Evolutionary conservation across 2,888 invertebrate species (phyloP).

Genomic region (Endotricha flammealis): DNA sequence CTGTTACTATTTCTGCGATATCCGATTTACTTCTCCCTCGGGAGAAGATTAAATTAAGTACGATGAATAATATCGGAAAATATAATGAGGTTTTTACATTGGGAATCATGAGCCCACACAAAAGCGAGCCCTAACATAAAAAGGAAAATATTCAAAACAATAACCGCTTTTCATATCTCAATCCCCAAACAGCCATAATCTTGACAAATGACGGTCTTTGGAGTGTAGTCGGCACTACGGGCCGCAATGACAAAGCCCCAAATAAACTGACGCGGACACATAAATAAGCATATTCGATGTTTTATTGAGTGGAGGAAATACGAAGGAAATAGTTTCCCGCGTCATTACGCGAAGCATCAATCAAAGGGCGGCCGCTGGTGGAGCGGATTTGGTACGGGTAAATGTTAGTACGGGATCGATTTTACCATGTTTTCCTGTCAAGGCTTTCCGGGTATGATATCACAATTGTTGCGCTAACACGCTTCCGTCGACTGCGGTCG

Average conservation of each 20-base stretch:
- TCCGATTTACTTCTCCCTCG: conserved; percentile 8
- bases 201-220: conserved; percentile 74
- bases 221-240: conserved; percentile 63
- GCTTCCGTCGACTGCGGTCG: conserved; percentile 24
- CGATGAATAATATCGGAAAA: conserved; percentile 19
- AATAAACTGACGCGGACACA: conserved; percentile 69
- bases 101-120: conserved; percentile 27
- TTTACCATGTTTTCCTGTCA: neutral
- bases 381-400: conserved; percentile 47
- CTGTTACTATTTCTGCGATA: conserved; percentile 11
- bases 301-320: conserved; percentile 76
- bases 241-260: conserved; percentile 68
- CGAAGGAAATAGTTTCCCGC: conserved; percentile 74
- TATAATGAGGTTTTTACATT: conserved; percentile 30
- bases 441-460: conserved; percentile 3
- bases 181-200: conserved; percentile 70
- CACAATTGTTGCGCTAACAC: conserved; percentile 10
- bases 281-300: conserved; percentile 75
- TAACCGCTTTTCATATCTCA: conserved; percentile 72
- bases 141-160: conserved; percentile 70
- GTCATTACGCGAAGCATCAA: conserved; percentile 73
- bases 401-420: conserved; percentile 36
- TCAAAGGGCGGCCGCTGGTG: conserved; percentile 52
- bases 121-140: conserved; percentile 36
- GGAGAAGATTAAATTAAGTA: conserved; percentile 16